These are phyloP conservation scores for Ammodytes marinus DNA, from an alignment of 2,113 vertebrate genomes.

Conservation along the genomic window DNA sequence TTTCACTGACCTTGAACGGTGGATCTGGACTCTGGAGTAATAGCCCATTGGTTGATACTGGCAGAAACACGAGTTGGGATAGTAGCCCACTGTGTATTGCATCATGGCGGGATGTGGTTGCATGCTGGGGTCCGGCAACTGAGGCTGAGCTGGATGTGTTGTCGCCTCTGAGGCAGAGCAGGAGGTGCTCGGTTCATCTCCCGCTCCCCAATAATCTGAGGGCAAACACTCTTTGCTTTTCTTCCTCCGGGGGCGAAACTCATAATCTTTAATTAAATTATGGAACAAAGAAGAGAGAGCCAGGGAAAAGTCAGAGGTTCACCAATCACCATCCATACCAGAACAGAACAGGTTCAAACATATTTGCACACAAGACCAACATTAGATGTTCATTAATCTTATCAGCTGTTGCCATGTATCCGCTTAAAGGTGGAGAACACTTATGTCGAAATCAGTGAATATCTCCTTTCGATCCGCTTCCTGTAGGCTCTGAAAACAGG, in stretches of 20 bases:
- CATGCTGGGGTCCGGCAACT: slow-evolving; percentile 36
- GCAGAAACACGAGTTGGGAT: slow-evolving; percentile 69
- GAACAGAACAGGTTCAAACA: neutral
- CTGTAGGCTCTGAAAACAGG: too few relatives aligned
- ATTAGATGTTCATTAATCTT: neutral
- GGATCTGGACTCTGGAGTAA: slow-evolving; percentile 4
- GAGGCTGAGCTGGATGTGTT: slow-evolving; percentile 61
- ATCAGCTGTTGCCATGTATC: neutral
- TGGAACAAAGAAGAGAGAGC: neutral
- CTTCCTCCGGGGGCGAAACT: slow-evolving; percentile 9
- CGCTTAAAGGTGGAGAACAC: too few relatives aligned
- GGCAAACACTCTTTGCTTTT: neutral
- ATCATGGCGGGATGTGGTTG: slow-evolving; percentile 59
- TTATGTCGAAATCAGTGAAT: too few relatives aligned
- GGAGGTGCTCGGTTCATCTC: neutral
- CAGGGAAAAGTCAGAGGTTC: neutral
- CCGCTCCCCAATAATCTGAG: neutral
- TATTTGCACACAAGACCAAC: neutral
- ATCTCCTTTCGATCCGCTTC: too few relatives aligned
- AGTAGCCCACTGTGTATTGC: slow-evolving; percentile 65
- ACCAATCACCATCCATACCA: neutral
- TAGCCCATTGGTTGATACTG: neutral
- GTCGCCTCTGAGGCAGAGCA: slow-evolving; percentile 46
- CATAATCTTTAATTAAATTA: slow-evolving; percentile 33
- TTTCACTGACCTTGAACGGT: slow-evolving; percentile 79